phyloP scores from a whole-genome alignment of 2,797 vertebrate genomes.

The Schizopygopsis malacanthus region DNA sequence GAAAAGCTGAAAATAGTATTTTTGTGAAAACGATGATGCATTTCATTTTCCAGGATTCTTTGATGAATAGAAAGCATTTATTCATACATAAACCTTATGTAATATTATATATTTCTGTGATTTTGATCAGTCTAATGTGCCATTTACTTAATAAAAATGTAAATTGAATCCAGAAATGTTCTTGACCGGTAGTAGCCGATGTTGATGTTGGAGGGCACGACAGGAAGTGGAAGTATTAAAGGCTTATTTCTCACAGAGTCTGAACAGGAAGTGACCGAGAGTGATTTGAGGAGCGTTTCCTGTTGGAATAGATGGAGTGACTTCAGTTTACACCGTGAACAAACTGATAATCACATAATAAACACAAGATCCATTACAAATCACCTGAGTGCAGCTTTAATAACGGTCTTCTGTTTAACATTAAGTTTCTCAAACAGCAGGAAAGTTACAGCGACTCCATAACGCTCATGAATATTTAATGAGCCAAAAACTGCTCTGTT shows the following conservation, averaged over 20 bases:
- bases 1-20: too few relatives aligned
- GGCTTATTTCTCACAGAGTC: not conserved
- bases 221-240: not conserved
- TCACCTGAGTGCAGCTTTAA: not conserved
- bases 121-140: not conserved
- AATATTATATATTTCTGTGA: not conserved
- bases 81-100: too few relatives aligned
- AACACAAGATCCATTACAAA: not conserved
- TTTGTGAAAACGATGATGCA: too few relatives aligned
- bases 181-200: not conserved
- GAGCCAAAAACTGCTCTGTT: not conserved
- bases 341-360: not conserved
- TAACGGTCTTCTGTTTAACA: not conserved
- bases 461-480: not conserved
- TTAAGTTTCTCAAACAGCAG: not conserved
- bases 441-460: not conserved
- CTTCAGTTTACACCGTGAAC: not conserved
- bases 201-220: not conserved
- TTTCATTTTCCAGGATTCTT: too few relatives aligned
- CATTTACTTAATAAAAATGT: not conserved
- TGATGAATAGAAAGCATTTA: too few relatives aligned
- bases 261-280: not conserved
- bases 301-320: not conserved
- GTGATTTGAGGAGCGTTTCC: not conserved
- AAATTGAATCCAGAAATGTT: accelerated